Evolutionary conservation across 2,113 vertebrate genomes (phyloP), one percentile per base, ranked within the genome.

Genomic region (Numida meleagris): DNA sequence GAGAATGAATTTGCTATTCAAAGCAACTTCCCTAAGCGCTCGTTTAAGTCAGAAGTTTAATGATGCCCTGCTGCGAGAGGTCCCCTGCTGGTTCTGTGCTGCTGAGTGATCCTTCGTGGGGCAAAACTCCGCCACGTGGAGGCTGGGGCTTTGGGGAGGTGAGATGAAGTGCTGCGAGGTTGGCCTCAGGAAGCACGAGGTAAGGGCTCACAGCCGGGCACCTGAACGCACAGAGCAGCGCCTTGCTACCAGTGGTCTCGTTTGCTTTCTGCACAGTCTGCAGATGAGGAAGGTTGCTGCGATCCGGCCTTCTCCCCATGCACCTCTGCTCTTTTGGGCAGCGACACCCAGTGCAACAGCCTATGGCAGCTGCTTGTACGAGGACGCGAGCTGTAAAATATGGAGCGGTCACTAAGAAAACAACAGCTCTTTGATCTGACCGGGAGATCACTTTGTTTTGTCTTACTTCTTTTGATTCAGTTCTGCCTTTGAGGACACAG

Each of bases 21-120:
- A 66, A 93, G 36, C 16, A 87, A 92, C 62, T 89, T 87, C 27
- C 40, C 4, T 45, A 85, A 63, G 24, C 76, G 90, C 86, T 87
- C 74, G 46, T 82, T 67, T 65, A 80, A 95, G 78, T 73, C 71
- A 85, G 82, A 66, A 63, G 43, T 70, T 96, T 91, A 93, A 88
- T 71, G 73, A 51, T 71, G 46, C 75, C 67, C 55, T 46, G n/a
- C 57, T 92, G 68, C 0, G 2, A 20, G 75, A 61, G 16, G 27
- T 84, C 24, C 53, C 70, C 74, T 80, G 63, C 79, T 82, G 63
- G 15, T 38, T 91, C 63, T 89, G 50, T 77, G 84, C 38, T 93
- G 50, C 63, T 85, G 89, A 74, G 55, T 31, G 81, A 62, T 85
- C 81, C 71, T 74, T 92, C 55, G 29, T 7, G 14, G 91, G 48